phyloP scores from a whole-genome alignment of 2,797 vertebrate species.

The Lophius americanus region DNA sequence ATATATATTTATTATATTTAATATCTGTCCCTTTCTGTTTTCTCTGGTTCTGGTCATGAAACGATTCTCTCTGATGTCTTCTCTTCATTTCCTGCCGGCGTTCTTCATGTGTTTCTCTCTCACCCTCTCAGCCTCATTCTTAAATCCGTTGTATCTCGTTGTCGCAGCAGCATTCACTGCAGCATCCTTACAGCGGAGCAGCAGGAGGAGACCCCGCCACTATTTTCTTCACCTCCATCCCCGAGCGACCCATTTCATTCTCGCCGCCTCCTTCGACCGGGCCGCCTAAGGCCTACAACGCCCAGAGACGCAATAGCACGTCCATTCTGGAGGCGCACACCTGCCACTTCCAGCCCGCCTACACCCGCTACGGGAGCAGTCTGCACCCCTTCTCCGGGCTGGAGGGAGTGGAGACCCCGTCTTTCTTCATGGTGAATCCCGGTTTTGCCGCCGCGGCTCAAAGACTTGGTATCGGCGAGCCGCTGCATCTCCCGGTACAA shows the following conservation, averaged over 20 bases:
- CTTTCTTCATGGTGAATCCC: constrained; percentile 81
- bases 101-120: constrained; percentile 59
- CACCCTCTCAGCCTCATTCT: constrained; percentile 63
- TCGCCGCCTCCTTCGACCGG: constrained; percentile 89
- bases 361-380: constrained; percentile 88
- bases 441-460: constrained; percentile 83
- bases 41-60: constrained; percentile 33
- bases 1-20: too few species aligned
- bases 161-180: constrained; percentile 93
- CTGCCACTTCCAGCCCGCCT: constrained; percentile 90
- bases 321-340: constrained; percentile 97
- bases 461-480: constrained; percentile 84
- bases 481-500: constrained; percentile 83
- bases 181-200: constrained; percentile 87
- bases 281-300: constrained; percentile 90
- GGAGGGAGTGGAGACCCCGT: constrained; percentile 77
- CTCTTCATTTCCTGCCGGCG: constrained; percentile 49
- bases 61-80: constrained; percentile 23
- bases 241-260: constrained; percentile 94
- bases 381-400: constrained; percentile 86
- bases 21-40: constrained; percentile 12
- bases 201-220: constrained; percentile 86
- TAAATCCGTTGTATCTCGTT: constrained; percentile 93
- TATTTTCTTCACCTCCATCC: constrained; percentile 92
- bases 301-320: constrained; percentile 97